These are phyloP conservation scores for Epinotia nisella DNA, from an alignment of 2,888 invertebrate genomes.

Conservation along the genomic window DNA sequence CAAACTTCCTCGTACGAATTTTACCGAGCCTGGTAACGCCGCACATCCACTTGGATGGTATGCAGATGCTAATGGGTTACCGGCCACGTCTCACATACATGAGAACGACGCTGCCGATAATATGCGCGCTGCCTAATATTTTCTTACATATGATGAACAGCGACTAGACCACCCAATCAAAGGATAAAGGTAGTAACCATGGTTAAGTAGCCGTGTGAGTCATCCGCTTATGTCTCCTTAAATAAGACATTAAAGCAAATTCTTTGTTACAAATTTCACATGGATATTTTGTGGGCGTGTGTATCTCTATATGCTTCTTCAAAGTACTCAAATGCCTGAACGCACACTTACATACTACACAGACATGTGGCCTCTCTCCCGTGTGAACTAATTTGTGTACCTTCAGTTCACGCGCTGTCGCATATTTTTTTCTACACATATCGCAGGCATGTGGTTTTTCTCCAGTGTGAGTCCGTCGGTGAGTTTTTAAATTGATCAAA, in stretches of 20 bases:
- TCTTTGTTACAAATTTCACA: background rate
- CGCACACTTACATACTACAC: background rate
- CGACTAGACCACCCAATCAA: no score
- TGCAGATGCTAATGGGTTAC: no score
- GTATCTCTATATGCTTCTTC: background rate
- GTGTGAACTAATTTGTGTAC: background rate
- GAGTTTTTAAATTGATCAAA: slow-evolving; percentile 2
- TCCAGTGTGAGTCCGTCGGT: background rate
- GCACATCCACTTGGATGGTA: no score
- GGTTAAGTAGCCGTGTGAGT: background rate
- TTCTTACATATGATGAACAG: no score
- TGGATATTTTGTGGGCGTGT: background rate
- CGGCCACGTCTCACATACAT: no score
- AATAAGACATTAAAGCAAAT: background rate
- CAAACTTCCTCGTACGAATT: no score
- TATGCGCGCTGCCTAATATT: no score
- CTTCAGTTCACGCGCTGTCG: background rate
- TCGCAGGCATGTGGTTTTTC: background rate
- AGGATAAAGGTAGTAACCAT: no score
- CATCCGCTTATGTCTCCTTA: background rate
- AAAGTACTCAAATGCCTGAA: background rate
- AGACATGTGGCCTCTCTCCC: background rate
- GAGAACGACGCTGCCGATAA: no score
- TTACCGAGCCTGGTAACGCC: no score
- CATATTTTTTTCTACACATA: background rate